These are phyloP conservation scores for Trichosurus vulpecula DNA, from an alignment of 2,797 vertebrate genomes.

Conservation along the genomic window DNA sequence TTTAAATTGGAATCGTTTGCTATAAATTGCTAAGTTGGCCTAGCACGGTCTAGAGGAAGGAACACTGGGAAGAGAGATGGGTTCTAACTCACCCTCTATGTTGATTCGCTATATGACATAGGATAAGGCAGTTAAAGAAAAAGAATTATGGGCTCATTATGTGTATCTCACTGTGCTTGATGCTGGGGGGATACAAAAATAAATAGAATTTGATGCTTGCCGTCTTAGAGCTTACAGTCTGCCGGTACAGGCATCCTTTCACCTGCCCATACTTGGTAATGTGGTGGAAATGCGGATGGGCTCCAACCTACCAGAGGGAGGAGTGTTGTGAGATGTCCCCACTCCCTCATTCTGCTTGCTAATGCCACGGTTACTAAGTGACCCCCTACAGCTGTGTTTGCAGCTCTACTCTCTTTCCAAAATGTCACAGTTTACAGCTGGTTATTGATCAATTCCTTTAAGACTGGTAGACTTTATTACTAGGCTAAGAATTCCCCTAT, in stretches of 20 bases:
- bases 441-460: not conserved
- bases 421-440: not conserved
- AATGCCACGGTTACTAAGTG: not conserved
- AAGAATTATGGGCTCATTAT: not conserved
- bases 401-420: not conserved
- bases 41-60: not conserved
- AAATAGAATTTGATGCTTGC: not conserved
- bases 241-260: not conserved
- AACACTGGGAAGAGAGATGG: not conserved
- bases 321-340: not conserved
- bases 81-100: not conserved
- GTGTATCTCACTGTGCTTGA: not conserved
- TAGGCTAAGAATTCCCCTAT: not conserved
- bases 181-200: not conserved
- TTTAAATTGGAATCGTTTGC: constrained; percentile 2
- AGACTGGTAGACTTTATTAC: not conserved
- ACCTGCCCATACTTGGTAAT: not conserved
- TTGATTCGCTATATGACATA: not conserved
- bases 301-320: not conserved
- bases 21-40: not conserved
- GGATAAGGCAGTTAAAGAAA: not conserved
- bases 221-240: not conserved
- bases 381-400: not conserved
- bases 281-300: not conserved
- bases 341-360: not conserved